Evolutionary conservation across 2,888 invertebrate species (phyloP), one percentile per base, ranked within the genome.

Genomic region (Dioctria rufipes): DNA sequence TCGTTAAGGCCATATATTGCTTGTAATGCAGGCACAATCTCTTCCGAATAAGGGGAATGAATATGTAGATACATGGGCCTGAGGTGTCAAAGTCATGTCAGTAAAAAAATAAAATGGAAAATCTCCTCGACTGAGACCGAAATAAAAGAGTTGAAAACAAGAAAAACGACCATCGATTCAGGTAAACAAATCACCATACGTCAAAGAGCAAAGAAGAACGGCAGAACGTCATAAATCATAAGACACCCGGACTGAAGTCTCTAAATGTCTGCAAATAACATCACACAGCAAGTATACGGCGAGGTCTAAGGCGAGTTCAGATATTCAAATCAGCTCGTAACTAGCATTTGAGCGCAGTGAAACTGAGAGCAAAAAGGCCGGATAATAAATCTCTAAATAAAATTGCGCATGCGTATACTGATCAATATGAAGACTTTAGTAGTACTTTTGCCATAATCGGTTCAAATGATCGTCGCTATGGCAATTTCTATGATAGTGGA

Each of bases 11-110:
- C 78, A 78, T 25, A 25, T 25, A 25, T 65, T 65, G 65, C 46
- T 51, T 65, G 37, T 3, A 39, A 42, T 43, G 46, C 43, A 43
- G 46, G 5, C 51, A 51, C 78, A 78, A 78, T 78, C 78, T 65
- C 65, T 66, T 78, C 78, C 78, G 65, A 51, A 78, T 66, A 78
- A 65, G 78, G 78, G 49, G 25, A 66, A 25, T 25, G 25, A 25
- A 25, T 25, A 25, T 25, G 25, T 25, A 25, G 25, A 25, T 40
- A 78, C 66, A 78, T 54, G 49, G 51, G 54, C 66, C 78, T 39
- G 63, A 66, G 78, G 78, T 79, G 78, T 79, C 67, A 79, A 79
- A 79, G 66, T 79, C 66, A 79, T 67, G 78, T 67, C 67, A 77
- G 43, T 6, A 60, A 49, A 43, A 66, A 49, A 51, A 78, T 78